Conservation (phyloP, 2,888 invertebrate genomes). For the Standfussiana lucernea region DNA sequence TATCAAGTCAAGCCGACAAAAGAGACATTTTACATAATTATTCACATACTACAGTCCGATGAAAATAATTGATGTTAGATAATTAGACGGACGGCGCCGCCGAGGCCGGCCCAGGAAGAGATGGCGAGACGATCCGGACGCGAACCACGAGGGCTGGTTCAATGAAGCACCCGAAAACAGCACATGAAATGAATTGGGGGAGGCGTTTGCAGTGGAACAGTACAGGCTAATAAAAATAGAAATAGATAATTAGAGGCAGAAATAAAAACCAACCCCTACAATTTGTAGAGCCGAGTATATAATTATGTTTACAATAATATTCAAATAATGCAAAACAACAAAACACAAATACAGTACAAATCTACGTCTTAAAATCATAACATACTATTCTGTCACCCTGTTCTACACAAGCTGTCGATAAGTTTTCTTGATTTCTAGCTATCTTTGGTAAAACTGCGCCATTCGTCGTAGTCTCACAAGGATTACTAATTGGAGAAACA, state of each 20-base stretch:
- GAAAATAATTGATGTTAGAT: neutral
- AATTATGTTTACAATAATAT: neutral
- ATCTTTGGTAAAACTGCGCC: neutral
- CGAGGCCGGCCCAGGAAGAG: neutral
- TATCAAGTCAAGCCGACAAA: neutral
- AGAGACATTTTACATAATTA: neutral
- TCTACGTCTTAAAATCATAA: conserved; percentile 61
- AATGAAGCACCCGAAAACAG: no score
- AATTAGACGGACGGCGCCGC: neutral
- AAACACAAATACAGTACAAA: neutral
- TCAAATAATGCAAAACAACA: neutral
- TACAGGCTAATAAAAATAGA: no score
- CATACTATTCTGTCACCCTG: conserved; percentile 78
- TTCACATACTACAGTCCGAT: neutral
- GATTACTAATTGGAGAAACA: neutral
- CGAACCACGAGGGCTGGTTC: neutral
- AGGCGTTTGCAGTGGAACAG: no score
- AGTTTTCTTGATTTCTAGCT: neutral
- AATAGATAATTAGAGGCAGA: neutral
- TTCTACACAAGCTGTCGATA: conserved; percentile 74
- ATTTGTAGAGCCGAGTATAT: neutral
- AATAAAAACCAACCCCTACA: neutral
- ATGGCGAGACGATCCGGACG: neutral
- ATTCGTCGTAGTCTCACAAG: neutral
- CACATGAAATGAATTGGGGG: no score